Percentiles rank a stretch among this genome's conserved stretches.
These are phyloP conservation scores for Puffinus mauretanicus DNA, from an alignment of 2,113 vertebrate species.

Conservation along the genomic window DNA sequence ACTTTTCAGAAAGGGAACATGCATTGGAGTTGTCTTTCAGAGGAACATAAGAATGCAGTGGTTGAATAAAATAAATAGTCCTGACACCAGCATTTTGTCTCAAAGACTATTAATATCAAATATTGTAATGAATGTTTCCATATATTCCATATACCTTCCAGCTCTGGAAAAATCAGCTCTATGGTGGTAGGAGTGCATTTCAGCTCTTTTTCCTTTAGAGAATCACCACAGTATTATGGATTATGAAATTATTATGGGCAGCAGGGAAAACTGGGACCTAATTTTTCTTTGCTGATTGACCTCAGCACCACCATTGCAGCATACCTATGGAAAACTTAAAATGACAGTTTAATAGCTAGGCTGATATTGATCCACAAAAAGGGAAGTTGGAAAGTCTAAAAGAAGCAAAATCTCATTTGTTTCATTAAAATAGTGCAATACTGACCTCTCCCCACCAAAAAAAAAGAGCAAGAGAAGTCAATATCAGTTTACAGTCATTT, in stretches of 20 bases:
- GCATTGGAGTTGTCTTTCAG: not conserved
- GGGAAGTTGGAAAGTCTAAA: not conserved
- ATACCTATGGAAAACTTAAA: not conserved
- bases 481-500: not conserved
- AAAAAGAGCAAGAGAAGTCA: not conserved
- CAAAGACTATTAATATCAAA: not conserved
- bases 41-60: not conserved
- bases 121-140: not conserved
- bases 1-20: not conserved
- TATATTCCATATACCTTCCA: not conserved
- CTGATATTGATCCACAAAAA: not conserved
- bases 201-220: not conserved
- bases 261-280: not conserved
- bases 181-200: not conserved
- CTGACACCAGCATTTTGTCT: not conserved
- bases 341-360: not conserved
- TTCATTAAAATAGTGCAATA: not conserved
- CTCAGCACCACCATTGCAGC: not conserved
- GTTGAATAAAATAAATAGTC: not conserved
- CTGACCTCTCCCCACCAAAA: not conserved
- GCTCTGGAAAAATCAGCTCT: not conserved
- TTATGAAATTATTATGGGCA: not conserved
- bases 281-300: not conserved
- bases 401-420: not conserved
- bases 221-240: not conserved